phyloP scores from a whole-genome alignment of 2,888 invertebrate genomes.

The Rugalucina vietnamica region DNA sequence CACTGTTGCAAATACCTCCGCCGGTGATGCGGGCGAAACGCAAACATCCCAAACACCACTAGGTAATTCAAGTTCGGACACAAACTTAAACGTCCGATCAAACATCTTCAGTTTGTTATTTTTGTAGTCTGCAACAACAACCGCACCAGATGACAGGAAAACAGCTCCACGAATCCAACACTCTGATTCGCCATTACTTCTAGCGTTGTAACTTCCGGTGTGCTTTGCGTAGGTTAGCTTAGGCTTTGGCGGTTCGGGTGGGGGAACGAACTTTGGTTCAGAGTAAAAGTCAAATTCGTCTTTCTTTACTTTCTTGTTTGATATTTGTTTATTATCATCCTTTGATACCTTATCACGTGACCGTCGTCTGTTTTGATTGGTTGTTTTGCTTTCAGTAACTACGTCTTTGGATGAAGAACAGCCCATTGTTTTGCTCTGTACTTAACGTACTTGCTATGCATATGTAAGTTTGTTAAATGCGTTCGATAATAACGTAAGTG shows the following conservation, averaged over 20 bases:
- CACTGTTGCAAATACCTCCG: constrained; percentile 51
- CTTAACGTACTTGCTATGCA: too few species aligned
- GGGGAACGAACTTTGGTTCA: neutral
- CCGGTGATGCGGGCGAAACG: constrained; percentile 17
- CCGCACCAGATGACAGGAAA: constrained; percentile 52
- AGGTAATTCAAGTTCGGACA: constrained; percentile 50
- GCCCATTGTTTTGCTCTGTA: neutral
- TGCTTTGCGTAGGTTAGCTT: constrained; percentile 56
- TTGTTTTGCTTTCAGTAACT: neutral
- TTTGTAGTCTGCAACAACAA: constrained; percentile 63
- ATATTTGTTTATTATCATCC: neutral
- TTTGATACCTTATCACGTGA: neutral
- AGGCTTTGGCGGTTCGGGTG: constrained; percentile 2
- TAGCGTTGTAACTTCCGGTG: constrained; percentile 53
- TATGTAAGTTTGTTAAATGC: too few species aligned
- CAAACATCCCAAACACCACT: constrained; percentile 66
- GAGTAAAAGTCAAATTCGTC: neutral
- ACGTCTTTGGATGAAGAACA: neutral
- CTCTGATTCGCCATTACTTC: constrained; percentile 45
- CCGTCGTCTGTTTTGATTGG: neutral
- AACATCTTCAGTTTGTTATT: constrained; percentile 67
- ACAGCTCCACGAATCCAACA: constrained; percentile 60
- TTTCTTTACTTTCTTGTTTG: neutral
- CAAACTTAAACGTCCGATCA: constrained; percentile 36
- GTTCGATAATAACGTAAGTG: too few species aligned